These are phyloP conservation scores for Seladonia tumulorum DNA, from an alignment of 2,888 invertebrate genomes.

Conservation along the genomic window DNA sequence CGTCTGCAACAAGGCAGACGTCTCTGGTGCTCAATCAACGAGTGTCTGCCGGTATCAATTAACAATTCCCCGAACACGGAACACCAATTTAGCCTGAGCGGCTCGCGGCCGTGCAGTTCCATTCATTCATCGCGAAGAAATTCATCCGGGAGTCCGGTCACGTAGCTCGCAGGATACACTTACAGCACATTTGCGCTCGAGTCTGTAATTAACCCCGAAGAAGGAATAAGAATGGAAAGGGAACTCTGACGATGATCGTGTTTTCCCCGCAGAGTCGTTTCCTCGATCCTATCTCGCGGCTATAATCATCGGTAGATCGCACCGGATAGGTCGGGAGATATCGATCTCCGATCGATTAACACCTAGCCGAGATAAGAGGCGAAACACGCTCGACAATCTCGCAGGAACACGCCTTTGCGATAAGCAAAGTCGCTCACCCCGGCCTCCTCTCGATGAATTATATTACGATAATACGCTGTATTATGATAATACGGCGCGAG, in stretches of 20 bases:
- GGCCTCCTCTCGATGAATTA: constrained; percentile 55
- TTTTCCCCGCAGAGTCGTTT: neutral
- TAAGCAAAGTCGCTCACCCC: constrained; percentile 50
- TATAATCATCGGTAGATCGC: constrained; percentile 26
- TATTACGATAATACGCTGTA: constrained; percentile 62
- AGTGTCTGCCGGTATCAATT: constrained; percentile 1
- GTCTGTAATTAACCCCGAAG: constrained; percentile 20
- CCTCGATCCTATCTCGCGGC: constrained; percentile 38
- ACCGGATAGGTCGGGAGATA: constrained; percentile 61
- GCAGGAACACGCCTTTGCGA: constrained; percentile 50
- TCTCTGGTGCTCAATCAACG: neutral
- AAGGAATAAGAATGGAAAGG: constrained; percentile 14
- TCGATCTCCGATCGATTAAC: constrained; percentile 75
- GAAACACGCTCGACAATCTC: constrained; percentile 72
- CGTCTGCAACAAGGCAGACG: neutral
- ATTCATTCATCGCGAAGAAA: neutral
- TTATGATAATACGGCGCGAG: constrained; percentile 55
- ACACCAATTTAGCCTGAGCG: constrained; percentile 4
- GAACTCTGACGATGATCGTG: neutral
- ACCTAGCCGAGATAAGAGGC: constrained; percentile 70
- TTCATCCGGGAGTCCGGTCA: constrained; percentile 13
- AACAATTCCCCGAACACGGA: constrained; percentile 7
- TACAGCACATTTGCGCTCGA: constrained; percentile 25
- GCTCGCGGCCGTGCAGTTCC: neutral
- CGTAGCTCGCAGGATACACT: constrained; percentile 25